Evolutionary conservation across 1,140 invertebrate genomes (phyloP).

Genomic region (Diabrotica undecimpunctata): DNA sequence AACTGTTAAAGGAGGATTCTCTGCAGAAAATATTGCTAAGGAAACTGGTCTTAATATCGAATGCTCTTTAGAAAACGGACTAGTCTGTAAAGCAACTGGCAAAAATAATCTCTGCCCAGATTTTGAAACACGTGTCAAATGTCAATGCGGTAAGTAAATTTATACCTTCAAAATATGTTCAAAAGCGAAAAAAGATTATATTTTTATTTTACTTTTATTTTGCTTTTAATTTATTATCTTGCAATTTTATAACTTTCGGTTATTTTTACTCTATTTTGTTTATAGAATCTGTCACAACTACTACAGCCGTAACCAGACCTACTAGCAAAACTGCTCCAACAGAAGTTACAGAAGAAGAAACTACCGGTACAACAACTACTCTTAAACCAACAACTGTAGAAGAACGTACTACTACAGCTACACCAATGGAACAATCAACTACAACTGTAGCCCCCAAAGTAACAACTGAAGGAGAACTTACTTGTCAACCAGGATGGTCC

Average conservation of each 20-base stretch:
- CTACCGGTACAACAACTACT: conserved; percentile 11
- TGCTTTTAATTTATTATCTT: no score
- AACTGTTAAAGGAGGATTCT: conserved; percentile 48
- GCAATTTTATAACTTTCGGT: no score
- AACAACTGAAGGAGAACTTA: conserved; percentile 45
- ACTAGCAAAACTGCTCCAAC: conserved; percentile 58
- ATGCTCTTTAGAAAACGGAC: conserved; percentile 68
- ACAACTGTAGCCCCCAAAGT: conserved; percentile 24
- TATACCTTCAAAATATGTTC: no score
- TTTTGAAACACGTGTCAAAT: conserved; percentile 72
- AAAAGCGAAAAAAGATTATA: no score
- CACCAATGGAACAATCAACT: conserved; percentile 22
- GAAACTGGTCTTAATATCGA: conserved; percentile 68
- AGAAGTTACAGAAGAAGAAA: conserved; percentile 58
- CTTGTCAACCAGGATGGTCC: conserved; percentile 68
- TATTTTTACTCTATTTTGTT: no score
- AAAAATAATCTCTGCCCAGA: conserved; percentile 55
- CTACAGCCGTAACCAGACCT: neutral
- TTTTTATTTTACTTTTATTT: no score
- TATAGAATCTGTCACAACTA: no score
- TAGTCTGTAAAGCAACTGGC: conserved; percentile 57
- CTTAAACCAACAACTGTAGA: conserved; percentile 38
- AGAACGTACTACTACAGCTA: conserved; percentile 45
- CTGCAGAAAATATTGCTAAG: conserved; percentile 58
- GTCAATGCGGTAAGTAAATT: conserved; percentile 54